Conservation (phyloP, 2,113 vertebrate genomes). For the Formicarius rufipectus region DNA sequence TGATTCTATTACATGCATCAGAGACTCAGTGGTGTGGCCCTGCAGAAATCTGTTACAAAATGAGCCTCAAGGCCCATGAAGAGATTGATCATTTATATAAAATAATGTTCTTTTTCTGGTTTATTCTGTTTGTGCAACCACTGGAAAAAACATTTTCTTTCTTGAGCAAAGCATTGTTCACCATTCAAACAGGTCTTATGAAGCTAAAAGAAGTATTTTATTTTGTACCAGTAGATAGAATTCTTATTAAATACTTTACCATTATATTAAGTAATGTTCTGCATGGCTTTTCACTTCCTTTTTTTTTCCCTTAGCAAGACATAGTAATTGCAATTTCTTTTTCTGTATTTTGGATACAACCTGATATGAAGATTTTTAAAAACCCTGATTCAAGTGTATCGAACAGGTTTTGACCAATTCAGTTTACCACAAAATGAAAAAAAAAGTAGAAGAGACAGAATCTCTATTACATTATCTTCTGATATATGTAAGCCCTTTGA, state of each 20-base stretch:
- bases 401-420: neutral
- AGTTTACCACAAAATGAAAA: neutral
- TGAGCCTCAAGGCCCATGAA: constrained; percentile 50
- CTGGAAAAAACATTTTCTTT: constrained; percentile 66
- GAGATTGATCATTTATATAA: constrained; percentile 73
- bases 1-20: constrained; percentile 71
- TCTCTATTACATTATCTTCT: neutral
- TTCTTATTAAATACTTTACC: constrained; percentile 26
- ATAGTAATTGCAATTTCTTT: neutral
- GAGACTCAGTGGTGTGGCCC: constrained; percentile 53
- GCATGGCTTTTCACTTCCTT: neutral
- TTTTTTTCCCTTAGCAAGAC: neutral
- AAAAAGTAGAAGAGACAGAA: neutral
- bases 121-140: constrained; percentile 72
- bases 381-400: neutral
- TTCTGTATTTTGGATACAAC: neutral
- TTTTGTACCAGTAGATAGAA: constrained; percentile 14
- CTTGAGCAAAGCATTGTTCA: constrained; percentile 46
- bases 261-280: constrained; percentile 18
- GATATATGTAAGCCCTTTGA: neutral
- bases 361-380: neutral
- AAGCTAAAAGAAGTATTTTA: neutral
- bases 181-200: neutral
- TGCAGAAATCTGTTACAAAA: constrained; percentile 65
- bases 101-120: constrained; percentile 71